Evolutionary conservation across 2,113 vertebrate species (phyloP), one percentile per base, ranked within the genome.

Genomic region (Ramphastos sulfuratus): DNA sequence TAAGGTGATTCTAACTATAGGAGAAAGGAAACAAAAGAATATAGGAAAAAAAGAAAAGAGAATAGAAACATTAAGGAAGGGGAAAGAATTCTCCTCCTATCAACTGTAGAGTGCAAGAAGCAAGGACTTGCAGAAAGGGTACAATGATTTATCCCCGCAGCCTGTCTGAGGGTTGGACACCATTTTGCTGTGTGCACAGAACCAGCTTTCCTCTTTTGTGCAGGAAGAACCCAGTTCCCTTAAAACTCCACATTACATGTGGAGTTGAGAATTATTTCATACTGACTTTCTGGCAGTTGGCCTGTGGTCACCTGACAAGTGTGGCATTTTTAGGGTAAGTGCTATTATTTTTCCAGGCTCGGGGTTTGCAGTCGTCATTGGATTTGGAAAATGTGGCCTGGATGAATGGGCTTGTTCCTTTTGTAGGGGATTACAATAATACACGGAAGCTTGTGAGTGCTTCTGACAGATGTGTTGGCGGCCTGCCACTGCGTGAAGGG

Each of bases 391-490:
- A 97, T 95, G 96, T 98, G 97, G 97, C 98, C 96, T 97, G 89
- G 97, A 88, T 97, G 96, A 97, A 97, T 95, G 95, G 96, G 94
- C 97, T 97, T 95, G 96, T 95, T 97, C 97, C 97, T 97, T 98
- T 98, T 98, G 97, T 97, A 97, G 97, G 97, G 97, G 98, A 98
- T 98, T 98, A 98, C 97, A 98, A 97, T 98, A 97, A 97, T 97
- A 98, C 97, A 98, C 97, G 97, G 97, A 98, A 98, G 98, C 98
- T 97, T 97, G 95, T 96, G 97, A 98, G 97, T 97, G 97, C 96
- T 95, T 97, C 97, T 98, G 98, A 98, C 98, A 98, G 98, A 98
- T 98, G 98, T 98, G 97, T 91, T 98, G 98, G 98, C 98, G 91
- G 90, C 93, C 97, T 96, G 98, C 98, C 98, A 98, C 96, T 78